Evolutionary conservation across 2,888 invertebrate genomes (phyloP).

Genomic region (Athripsodes cinereus): DNA sequence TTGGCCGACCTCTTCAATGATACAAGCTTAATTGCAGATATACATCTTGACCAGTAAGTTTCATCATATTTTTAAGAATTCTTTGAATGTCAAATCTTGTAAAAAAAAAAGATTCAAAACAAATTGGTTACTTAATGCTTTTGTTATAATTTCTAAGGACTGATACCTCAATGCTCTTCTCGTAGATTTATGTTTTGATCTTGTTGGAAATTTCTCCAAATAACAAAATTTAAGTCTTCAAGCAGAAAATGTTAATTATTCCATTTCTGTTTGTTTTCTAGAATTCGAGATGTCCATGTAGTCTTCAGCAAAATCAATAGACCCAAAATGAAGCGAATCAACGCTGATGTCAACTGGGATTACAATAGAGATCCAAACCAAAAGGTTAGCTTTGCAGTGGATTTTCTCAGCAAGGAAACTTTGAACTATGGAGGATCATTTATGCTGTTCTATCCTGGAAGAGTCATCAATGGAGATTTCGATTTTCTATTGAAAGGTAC

Average conservation of each 20-base stretch:
- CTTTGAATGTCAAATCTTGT: too few species aligned
- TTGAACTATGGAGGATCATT: conserved; percentile 60
- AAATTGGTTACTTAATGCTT: too few species aligned
- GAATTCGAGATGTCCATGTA: conserved; percentile 68
- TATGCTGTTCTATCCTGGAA: conserved; percentile 68
- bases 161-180: too few species aligned
- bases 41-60: conserved; percentile 75
- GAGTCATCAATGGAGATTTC: conserved; percentile 63
- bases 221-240: too few species aligned
- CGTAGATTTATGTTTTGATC: too few species aligned
- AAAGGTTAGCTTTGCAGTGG: conserved; percentile 57
- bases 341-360: conserved; percentile 76
- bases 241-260: too few species aligned
- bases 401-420: conserved; percentile 53
- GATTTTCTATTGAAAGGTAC: conserved; percentile 51
- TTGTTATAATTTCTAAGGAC: too few species aligned
- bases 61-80: too few species aligned
- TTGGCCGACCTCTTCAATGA: conserved; percentile 60
- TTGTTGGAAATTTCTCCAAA: too few species aligned
- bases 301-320: conserved; percentile 57
- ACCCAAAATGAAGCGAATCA: conserved; percentile 57
- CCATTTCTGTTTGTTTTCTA: conserved; percentile 31
- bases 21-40: conserved; percentile 59
- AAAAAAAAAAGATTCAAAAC: too few species aligned
- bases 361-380: conserved; percentile 77